Percentiles rank a stretch among this genome's conserved stretches.
Conservation (phyloP, 2,888 invertebrate genomes). For the Nezara viridula region DNA sequence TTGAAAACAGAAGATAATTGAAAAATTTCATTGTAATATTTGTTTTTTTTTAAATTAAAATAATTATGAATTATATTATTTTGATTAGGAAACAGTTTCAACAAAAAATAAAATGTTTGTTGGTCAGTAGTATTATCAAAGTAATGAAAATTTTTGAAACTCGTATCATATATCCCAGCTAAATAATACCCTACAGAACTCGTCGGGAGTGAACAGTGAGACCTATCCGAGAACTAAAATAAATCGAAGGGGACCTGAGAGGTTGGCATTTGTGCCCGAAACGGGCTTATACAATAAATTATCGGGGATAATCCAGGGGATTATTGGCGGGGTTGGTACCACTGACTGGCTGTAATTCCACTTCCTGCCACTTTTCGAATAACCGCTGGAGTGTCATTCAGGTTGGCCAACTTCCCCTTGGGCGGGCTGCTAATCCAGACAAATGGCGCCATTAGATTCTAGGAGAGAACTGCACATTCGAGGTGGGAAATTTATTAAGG, state of each 20-base stretch:
- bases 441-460: background rate
- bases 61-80: too few species aligned
- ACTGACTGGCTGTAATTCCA: conserved; percentile 28
- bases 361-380: conserved; percentile 40
- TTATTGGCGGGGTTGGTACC: conserved; percentile 21
- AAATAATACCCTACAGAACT: background rate
- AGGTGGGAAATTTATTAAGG: background rate
- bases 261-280: background rate
- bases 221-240: background rate
- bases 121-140: too few species aligned
- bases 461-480: background rate
- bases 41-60: too few species aligned
- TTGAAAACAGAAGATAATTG: too few species aligned
- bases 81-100: too few species aligned
- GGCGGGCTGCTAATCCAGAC: conserved; percentile 1
- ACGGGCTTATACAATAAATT: conserved; percentile 45
- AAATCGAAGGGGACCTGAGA: conserved; percentile 12
- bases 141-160: too few species aligned
- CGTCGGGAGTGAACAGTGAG: background rate
- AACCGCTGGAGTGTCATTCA: conserved; percentile 12
- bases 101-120: too few species aligned
- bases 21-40: too few species aligned
- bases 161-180: background rate
- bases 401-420: conserved; percentile 28
- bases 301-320: conserved; percentile 35